Evolutionary conservation across 2,113 vertebrate genomes (phyloP).

Genomic region (Nanger granti): DNA sequence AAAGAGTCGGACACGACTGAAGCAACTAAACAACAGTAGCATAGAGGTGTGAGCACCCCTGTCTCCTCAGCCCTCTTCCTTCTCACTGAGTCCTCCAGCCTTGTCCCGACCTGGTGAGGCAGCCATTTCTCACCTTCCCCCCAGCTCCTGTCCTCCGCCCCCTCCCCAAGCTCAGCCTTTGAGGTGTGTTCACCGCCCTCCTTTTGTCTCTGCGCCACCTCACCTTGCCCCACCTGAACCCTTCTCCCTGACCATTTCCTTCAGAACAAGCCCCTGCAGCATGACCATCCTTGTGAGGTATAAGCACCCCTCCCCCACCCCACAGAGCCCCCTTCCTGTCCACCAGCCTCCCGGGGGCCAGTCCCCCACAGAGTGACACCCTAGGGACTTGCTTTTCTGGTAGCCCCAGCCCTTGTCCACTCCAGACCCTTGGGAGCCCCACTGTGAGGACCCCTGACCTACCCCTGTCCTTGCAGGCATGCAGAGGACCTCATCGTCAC

Average conservation of each 20-base stretch:
- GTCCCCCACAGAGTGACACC: neutral
- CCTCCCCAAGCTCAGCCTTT: neutral
- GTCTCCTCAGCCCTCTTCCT: neutral
- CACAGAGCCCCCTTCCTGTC: neutral
- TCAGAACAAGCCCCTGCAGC: neutral
- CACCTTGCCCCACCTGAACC: neutral
- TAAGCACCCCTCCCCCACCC: neutral
- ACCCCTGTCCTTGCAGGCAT: conserved; percentile 77
- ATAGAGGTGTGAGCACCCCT: neutral
- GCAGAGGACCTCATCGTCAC: conserved; percentile 95
- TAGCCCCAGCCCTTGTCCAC: neutral
- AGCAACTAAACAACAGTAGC: neutral
- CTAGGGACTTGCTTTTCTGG: neutral
- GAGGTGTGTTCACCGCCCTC: too few species aligned
- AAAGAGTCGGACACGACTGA: neutral
- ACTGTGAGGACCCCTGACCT: neutral
- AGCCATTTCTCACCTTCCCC: neutral
- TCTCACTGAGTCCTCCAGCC: neutral
- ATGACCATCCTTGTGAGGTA: neutral
- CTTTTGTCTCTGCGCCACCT: too few species aligned
- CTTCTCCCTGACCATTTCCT: neutral
- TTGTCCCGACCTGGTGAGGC: neutral
- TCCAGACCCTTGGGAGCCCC: neutral
- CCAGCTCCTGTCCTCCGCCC: fast-evolving
- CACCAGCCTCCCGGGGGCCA: neutral